Conservation (phyloP, 2,888 invertebrate species). For the Cheilosia urbana region DNA sequence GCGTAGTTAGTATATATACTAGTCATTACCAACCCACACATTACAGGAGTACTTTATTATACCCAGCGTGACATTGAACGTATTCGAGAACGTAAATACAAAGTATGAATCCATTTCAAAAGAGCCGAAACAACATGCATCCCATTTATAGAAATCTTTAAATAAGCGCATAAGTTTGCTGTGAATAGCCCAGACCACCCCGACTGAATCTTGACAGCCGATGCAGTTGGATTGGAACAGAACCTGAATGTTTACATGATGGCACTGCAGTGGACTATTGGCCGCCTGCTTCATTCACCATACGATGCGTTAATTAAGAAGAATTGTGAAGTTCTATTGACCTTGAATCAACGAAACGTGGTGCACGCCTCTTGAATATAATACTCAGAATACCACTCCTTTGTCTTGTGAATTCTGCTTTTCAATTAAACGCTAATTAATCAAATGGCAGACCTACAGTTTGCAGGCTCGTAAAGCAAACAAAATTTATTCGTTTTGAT, state of each 20-base stretch:
- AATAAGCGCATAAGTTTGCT: neutral
- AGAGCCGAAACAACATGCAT: neutral
- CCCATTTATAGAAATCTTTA: neutral
- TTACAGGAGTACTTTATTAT: too few relatives aligned
- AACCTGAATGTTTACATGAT: neutral
- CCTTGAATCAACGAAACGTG: conserved; percentile 15
- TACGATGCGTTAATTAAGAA: conserved; percentile 6
- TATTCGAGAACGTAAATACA: too few relatives aligned
- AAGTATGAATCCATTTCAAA: neutral
- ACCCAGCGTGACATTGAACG: too few relatives aligned
- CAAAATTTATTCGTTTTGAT: conserved; percentile 6
- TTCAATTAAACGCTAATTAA: conserved; percentile 2
- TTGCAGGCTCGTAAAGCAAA: neutral
- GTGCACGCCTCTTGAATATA: neutral
- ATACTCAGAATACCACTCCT: neutral
- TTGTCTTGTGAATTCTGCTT: conserved; percentile 2
- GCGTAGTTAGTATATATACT: too few relatives aligned
- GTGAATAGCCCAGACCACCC: neutral
- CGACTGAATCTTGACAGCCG: neutral
- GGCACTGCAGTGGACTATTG: too few relatives aligned
- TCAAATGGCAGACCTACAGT: neutral
- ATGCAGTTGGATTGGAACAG: neutral
- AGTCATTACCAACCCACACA: too few relatives aligned
- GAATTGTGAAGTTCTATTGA: conserved; percentile 11
- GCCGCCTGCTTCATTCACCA: neutral